Conservation (phyloP, 2,888 invertebrate species). For the Ophion obscuratus region DNA sequence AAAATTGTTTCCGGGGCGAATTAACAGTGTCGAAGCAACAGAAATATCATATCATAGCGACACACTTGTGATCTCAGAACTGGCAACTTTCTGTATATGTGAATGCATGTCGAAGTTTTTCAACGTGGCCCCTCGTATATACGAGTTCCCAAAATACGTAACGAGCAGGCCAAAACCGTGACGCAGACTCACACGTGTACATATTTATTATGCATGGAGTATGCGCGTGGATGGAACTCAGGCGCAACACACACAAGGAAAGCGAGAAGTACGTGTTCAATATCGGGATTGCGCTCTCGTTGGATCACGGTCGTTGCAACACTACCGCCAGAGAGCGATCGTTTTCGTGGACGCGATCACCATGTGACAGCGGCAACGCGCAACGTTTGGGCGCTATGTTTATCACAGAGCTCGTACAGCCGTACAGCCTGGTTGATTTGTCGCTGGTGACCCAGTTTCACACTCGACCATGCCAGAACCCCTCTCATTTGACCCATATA, state of each 20-base stretch:
- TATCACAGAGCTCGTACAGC: slow-evolving; percentile 14
- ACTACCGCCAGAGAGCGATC: slow-evolving; percentile 26
- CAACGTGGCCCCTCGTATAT: slow-evolving; percentile 1
- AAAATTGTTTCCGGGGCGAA: neutral
- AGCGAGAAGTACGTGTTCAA: slow-evolving; percentile 33
- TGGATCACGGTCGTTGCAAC: slow-evolving; percentile 59
- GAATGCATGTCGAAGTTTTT: neutral
- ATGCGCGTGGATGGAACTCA: slow-evolving; percentile 30
- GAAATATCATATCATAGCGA: neutral
- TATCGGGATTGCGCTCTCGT: slow-evolving; percentile 38
- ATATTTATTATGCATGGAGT: neutral
- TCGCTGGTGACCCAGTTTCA: slow-evolving; percentile 70
- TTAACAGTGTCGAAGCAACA: neutral
- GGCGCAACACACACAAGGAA: slow-evolving; percentile 43
- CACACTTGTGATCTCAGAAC: neutral
- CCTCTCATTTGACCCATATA: slow-evolving; percentile 65
- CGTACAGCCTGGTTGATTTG: slow-evolving; percentile 42
- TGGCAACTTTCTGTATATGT: neutral
- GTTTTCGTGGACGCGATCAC: slow-evolving; percentile 7
- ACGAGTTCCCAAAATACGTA: slow-evolving; percentile 7
- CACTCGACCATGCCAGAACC: slow-evolving; percentile 67
- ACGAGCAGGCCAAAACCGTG: slow-evolving; percentile 13
- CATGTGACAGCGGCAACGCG: slow-evolving; percentile 5
- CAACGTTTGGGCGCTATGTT: neutral
- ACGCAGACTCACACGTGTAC: neutral